Conservation (phyloP, 2,888 invertebrate species). For the Drosophila falleni region DNA sequence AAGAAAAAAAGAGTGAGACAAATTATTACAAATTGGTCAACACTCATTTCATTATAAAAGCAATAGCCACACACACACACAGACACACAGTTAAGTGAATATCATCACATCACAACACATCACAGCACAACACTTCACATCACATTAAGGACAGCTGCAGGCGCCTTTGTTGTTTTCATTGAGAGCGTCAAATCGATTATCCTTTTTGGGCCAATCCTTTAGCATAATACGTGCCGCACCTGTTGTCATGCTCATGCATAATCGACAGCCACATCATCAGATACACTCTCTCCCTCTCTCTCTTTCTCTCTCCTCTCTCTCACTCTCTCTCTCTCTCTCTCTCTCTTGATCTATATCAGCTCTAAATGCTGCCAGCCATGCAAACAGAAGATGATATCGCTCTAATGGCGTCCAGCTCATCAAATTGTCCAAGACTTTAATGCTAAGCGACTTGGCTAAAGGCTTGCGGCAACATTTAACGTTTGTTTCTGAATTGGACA, state of each 20-base stretch:
- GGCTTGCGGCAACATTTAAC: constrained; percentile 17
- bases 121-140: constrained; percentile 23
- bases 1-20: constrained; percentile 38
- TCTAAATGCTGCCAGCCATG: constrained; percentile 63
- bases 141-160: constrained; percentile 75
- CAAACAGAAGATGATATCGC: constrained; percentile 61
- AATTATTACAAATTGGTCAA: constrained; percentile 78
- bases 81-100: constrained; percentile 1
- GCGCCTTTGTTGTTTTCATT: constrained; percentile 47
- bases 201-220: constrained; percentile 71
- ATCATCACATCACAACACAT: constrained; percentile 1
- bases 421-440: constrained; percentile 59
- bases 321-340: background rate
- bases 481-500: constrained; percentile 52
- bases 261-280: constrained; percentile 67
- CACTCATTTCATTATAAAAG: constrained; percentile 77
- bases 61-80: constrained; percentile 64
- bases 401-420: constrained; percentile 72
- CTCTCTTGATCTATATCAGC: constrained; percentile 1
- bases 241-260: constrained; percentile 68
- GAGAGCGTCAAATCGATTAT: constrained; percentile 68
- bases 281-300: constrained; percentile 1
- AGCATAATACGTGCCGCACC: constrained; percentile 74
- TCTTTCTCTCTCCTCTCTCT: constrained; percentile 5
- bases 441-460: constrained; percentile 36